A percentile compares a stretch with the other conserved stretches of the same genome.
phyloP scores from a whole-genome alignment of 2,797 vertebrate species.

The Labroides dimidiatus region DNA sequence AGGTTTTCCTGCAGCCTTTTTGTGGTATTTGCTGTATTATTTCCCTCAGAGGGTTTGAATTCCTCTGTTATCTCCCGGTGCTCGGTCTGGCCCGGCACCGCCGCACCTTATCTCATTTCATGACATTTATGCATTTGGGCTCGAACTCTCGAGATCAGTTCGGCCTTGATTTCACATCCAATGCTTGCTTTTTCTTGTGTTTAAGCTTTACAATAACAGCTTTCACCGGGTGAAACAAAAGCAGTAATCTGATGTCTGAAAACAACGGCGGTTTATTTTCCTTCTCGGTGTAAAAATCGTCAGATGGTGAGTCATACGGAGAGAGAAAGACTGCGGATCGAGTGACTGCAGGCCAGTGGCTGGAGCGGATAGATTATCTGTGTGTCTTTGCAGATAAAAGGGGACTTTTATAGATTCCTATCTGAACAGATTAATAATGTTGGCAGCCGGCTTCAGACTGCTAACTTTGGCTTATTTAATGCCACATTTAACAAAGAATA shows the following conservation, averaged over 20 bases:
- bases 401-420: constrained; percentile 9
- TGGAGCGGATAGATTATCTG: constrained; percentile 32
- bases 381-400: constrained; percentile 24
- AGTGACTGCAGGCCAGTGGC: constrained; percentile 52
- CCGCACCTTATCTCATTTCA: constrained; percentile 55
- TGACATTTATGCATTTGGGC: constrained; percentile 45
- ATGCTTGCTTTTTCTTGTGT: constrained; percentile 9
- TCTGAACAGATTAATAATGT: constrained; percentile 23
- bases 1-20: neutral
- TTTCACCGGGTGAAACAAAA: constrained; percentile 59
- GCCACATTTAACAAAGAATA: constrained; percentile 40
- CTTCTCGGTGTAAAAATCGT: constrained; percentile 69
- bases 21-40: constrained; percentile 29
- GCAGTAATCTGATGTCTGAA: constrained; percentile 68
- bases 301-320: constrained; percentile 70
- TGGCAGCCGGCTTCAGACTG: neutral
- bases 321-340: constrained; percentile 62
- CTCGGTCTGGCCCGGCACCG: constrained; percentile 40
- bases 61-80: constrained; percentile 68
- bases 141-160: constrained; percentile 31
- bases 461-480: constrained; percentile 27
- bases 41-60: constrained; percentile 53
- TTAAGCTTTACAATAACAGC: constrained; percentile 34
- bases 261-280: constrained; percentile 76
- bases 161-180: constrained; percentile 30